phyloP scores from a whole-genome alignment of 2,113 vertebrate species.

The Menura novaehollandiae region DNA sequence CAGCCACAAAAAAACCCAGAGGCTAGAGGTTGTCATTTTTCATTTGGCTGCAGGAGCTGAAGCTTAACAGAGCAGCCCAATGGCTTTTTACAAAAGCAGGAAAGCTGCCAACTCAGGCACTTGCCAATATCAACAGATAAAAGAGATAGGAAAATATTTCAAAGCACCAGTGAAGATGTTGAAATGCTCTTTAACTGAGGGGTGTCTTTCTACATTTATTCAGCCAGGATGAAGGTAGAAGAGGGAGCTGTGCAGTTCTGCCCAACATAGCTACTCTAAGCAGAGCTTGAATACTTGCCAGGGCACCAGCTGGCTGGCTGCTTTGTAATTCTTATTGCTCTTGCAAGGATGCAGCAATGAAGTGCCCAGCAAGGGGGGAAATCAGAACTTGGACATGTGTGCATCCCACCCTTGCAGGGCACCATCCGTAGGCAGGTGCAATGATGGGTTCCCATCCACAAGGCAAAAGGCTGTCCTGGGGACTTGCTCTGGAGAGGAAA shows the following conservation, averaged over 20 bases:
- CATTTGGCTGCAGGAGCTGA: neutral
- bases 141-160: constrained; percentile 10
- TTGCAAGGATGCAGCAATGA: neutral
- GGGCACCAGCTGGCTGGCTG: neutral
- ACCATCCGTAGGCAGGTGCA: rapidly evolving
- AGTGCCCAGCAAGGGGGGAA: neutral
- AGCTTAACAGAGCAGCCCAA: neutral
- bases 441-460: neutral
- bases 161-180: neutral
- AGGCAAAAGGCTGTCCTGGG: neutral
- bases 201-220: neutral
- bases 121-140: constrained; percentile 1
- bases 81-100: neutral
- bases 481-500: neutral
- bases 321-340: neutral
- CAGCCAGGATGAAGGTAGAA: neutral
- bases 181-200: neutral
- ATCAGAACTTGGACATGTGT: neutral
- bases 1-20: neutral
- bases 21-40: neutral
- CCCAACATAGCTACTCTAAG: neutral
- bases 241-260: neutral
- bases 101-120: neutral
- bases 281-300: neutral
- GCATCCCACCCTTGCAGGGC: neutral